A percentile compares a stretch with the other conserved stretches of the same genome.
These are phyloP conservation scores for Morus bassanus DNA, from an alignment of 2,797 vertebrate genomes.

Conservation along the genomic window DNA sequence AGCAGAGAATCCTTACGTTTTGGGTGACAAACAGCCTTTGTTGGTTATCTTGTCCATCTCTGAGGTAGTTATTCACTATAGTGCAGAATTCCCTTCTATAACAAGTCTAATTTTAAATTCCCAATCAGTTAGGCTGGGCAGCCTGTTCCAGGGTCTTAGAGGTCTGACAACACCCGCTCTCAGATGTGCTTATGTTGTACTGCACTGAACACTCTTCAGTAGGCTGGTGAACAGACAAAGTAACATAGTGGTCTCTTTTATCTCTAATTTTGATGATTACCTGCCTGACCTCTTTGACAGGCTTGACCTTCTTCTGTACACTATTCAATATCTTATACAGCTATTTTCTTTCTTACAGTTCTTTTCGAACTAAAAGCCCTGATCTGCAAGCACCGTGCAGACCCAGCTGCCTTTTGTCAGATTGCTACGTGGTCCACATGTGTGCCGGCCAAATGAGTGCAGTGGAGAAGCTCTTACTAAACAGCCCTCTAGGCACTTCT, in stretches of 20 bases:
- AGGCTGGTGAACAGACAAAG: background rate
- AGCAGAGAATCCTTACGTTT: background rate
- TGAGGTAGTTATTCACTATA: background rate
- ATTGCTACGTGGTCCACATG: background rate
- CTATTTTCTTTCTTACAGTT: background rate
- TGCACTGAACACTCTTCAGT: background rate
- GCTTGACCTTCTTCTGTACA: background rate
- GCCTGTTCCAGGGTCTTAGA: background rate
- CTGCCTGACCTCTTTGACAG: background rate
- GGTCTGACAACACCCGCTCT: background rate
- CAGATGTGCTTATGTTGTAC: background rate
- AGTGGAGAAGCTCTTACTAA: background rate
- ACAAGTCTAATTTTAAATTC: background rate
- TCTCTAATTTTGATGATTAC: conserved; percentile 21
- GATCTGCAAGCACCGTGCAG: background rate
- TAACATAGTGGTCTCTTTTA: background rate
- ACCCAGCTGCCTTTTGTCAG: background rate
- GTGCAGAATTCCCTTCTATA: background rate
- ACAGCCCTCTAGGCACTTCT: background rate
- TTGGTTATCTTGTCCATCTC: background rate
- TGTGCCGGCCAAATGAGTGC: background rate
- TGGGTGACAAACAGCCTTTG: background rate
- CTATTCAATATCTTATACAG: background rate
- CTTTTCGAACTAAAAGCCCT: background rate
- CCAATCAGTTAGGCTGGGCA: background rate